Base-by-base conservation (phyloP, 1,140 invertebrate genomes). In the Thaumatotibia leucotreta region DNA sequence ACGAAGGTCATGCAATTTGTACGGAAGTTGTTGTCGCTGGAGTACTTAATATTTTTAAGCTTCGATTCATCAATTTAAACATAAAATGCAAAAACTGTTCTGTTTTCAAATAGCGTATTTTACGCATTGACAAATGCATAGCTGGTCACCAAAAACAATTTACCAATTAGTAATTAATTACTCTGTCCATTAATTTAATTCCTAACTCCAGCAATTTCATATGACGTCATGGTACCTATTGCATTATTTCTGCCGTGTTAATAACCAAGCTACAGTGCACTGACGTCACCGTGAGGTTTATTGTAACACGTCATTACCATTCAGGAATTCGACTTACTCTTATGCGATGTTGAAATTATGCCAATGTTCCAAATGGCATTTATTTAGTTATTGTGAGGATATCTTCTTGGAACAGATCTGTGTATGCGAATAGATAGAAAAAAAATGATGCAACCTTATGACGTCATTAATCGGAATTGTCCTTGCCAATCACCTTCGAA, bases 401-500 rank as follows among this genome's bases (percentile, higher is more conserved):
- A 58, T 31, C 27, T n/a, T n/a, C n/a, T n/a, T n/a, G 33, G 33
- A 39, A 39, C 3, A 10, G 2, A 58, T 58, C 24, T 58, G 29
- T 31, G 11, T 45, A 17, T 20, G 6, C 17, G 17, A 45, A 17
- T 20, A 20, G 52, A 14, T 6, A 58, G 4, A 58, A 58, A 29
- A 58, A 29, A 27, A 27, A 27, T 58, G 52, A 58, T 58, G 52
- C 27, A 58, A 58, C 24, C 23, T 0, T 58, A 27, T 58, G 52
- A 58, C 52, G 52, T 58, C 52, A 58, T n/a, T n/a, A 14, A 58
- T 58, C 24, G 24, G 23, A 58, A 27, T 29, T 58, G 27, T 31
- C 52, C 27, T 58, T 58, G 52, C 52, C 52, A 29, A 49, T 58
- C 52, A 58, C 52, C 52, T 58, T 58, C 29, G n/a, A 58, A 58